These are phyloP conservation scores for Eupithecia abbreviata DNA, from an alignment of 2,888 invertebrate species.

Conservation along the genomic window DNA sequence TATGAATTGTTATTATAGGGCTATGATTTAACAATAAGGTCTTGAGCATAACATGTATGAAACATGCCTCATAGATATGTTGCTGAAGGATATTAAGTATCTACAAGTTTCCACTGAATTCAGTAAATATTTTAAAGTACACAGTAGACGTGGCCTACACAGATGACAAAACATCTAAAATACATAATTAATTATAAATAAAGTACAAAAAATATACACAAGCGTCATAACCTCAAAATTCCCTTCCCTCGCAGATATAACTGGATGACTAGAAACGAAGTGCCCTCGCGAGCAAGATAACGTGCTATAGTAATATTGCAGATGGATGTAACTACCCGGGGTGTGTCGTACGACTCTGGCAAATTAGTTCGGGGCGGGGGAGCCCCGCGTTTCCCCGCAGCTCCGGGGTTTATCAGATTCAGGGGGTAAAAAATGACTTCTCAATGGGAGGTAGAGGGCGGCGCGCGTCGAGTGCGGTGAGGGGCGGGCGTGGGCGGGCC, in stretches of 20 bases:
- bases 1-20: neutral
- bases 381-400: conserved; percentile 64
- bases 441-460: conserved; percentile 81
- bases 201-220: conserved; percentile 40
- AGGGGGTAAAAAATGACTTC: conserved; percentile 83
- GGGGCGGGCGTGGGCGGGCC: conserved; percentile 79
- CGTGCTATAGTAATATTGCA: conserved; percentile 83
- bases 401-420: conserved; percentile 81
- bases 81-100: neutral
- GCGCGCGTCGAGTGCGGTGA: conserved; percentile 63
- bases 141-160: neutral
- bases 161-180: neutral
- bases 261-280: conserved; percentile 78
- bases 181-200: neutral
- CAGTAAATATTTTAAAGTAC: neutral
- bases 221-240: conserved; percentile 65
- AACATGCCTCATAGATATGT: neutral
- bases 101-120: too few relatives aligned
- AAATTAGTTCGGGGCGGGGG: conserved; percentile 85
- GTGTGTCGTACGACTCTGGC: conserved; percentile 82
- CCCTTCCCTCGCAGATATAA: conserved; percentile 60
- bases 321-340: conserved; percentile 83
- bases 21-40: neutral
- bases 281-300: conserved; percentile 80
- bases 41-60: neutral